Conservation (phyloP, 2,113 vertebrate species). For the Phalacrocorax aristotelis region DNA sequence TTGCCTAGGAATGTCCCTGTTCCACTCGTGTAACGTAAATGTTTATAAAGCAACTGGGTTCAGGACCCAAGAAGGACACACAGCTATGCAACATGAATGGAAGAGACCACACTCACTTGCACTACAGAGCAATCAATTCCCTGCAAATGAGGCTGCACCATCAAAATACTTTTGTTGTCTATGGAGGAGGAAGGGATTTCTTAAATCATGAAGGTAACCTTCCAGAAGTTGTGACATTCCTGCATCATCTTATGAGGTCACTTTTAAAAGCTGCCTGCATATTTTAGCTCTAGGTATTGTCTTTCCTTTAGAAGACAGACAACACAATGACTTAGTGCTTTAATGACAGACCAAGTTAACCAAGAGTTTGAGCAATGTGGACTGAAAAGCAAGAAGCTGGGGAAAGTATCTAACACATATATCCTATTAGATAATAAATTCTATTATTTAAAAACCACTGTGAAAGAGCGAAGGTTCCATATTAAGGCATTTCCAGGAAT, state of each 20-base stretch:
- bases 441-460: fast-evolving
- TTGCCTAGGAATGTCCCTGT: neutral
- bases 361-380: neutral
- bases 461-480: neutral
- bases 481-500: neutral
- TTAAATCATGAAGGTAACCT: neutral
- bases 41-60: neutral
- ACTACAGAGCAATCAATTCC: neutral
- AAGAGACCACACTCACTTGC: neutral
- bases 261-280: neutral
- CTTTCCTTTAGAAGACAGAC: neutral
- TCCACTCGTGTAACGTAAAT: neutral
- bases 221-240: neutral
- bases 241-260: neutral
- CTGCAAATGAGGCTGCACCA: neutral
- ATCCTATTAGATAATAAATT: neutral
- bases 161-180: neutral
- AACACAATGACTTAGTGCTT: neutral
- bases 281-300: neutral
- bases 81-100: neutral
- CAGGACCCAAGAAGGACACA: neutral
- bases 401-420: neutral
- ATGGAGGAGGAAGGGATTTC: neutral
- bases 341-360: neutral
- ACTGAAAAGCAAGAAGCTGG: neutral